A percentile compares a stretch with the other conserved stretches of the same genome.
Evolutionary conservation across 2,888 invertebrate genomes (phyloP).

Genomic region (Leistus spinibarbis): DNA sequence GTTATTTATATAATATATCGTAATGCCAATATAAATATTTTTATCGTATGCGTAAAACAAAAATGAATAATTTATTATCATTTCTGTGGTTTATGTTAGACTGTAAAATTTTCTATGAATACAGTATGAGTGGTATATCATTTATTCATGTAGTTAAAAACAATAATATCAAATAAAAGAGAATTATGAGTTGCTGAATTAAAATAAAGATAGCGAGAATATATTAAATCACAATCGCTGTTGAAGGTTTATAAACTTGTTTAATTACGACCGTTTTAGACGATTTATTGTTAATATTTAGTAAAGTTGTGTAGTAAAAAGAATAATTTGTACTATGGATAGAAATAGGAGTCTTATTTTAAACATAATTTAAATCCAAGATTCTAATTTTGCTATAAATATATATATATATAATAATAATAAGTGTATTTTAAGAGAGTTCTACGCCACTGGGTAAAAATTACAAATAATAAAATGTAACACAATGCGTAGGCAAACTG

Average conservation of each 20-base stretch:
- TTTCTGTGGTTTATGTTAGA: not conserved
- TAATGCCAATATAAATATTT: not conserved
- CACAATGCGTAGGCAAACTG: conserved; percentile 23
- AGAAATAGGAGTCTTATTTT: too few relatives aligned
- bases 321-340: too few relatives aligned
- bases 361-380: too few relatives aligned
- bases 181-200: too few relatives aligned
- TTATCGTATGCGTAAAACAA: not conserved
- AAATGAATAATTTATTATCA: not conserved
- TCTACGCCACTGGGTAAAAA: conserved; percentile 17
- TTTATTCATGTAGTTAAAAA: not conserved
- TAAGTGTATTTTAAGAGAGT: not conserved
- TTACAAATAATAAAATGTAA: conserved; percentile 12
- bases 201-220: not conserved
- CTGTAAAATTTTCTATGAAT: not conserved
- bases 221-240: too few relatives aligned
- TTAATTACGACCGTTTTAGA: not conserved
- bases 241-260: not conserved
- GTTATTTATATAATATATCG: not conserved
- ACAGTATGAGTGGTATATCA: not conserved
- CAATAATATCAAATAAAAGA: not conserved
- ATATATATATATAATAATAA: too few relatives aligned
- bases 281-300: not conserved
- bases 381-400: too few relatives aligned
- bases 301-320: not conserved